These are phyloP conservation scores for Chloropsis cyanopogon DNA, from an alignment of 2,113 vertebrate species.

Conservation along the genomic window DNA sequence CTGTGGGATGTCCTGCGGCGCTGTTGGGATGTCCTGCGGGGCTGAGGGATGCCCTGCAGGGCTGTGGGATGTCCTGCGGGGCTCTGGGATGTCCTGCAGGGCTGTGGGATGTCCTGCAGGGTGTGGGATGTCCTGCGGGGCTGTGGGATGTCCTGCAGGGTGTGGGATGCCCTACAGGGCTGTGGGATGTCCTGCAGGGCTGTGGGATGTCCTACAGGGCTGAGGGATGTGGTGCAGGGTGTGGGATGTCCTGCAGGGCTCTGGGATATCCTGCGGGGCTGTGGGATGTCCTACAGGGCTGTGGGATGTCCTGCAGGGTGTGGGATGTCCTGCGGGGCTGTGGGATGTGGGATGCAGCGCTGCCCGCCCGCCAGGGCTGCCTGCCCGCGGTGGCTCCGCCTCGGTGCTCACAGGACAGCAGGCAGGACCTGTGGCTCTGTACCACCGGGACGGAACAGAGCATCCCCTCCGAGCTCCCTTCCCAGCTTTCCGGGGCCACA, in stretches of 20 bases:
- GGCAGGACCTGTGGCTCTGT: not conserved
- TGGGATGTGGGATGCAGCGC: accelerated
- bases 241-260: not conserved
- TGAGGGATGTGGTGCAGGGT: too few relatives aligned
- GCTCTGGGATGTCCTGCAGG: too few relatives aligned
- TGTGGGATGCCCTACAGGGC: too few relatives aligned
- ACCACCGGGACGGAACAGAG: accelerated
- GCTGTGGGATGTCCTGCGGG: too few relatives aligned
- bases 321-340: not conserved
- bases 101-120: not conserved
- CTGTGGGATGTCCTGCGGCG: not conserved
- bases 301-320: too few relatives aligned
- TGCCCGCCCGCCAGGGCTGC: not conserved
- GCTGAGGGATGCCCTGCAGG: not conserved
- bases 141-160: not conserved
- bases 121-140: not conserved
- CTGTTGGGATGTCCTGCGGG: not conserved
- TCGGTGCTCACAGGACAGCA: accelerated
- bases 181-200: not conserved
- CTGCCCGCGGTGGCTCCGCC: accelerated
- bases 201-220: too few relatives aligned
- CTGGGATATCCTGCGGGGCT: not conserved
- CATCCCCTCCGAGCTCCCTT: not conserved
- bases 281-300: too few relatives aligned
- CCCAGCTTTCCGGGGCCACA: accelerated